Evolutionary conservation across 2,888 invertebrate species (phyloP), one percentile per base, ranked within the genome.

Genomic region (Saturnia japonica): DNA sequence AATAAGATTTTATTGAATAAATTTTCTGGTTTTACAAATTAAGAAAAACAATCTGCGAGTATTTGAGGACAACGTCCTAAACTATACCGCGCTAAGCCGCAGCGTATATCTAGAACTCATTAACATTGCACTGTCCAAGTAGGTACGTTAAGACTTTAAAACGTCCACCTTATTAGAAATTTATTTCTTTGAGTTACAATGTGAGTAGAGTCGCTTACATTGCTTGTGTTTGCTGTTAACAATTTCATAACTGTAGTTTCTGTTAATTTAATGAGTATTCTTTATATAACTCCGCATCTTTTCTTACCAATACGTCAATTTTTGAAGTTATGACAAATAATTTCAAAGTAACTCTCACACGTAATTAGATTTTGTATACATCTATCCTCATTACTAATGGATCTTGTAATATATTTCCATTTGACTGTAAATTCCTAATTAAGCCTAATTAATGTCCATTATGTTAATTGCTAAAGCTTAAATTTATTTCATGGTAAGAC

Each of bases 401-500:
- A 14, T 60, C 57, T 60, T 60, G 25, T 60, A 14, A 60, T 25
- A 60, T 60, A 60, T 28, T 60, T 28, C 28, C 14, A 60, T 60
- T 60, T 14, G 57, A 1, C 28, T 60, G 28, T 60, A 60, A 60
- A 25, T 64, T 11, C 19, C 40, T 64, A 64, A 28, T 64, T 40
- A 64, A 64, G 40, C 19, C 40, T 25, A 57, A 14, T 47, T 19
- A 34, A 28, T 54, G 54, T 34, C 57, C 57, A 68, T n/a, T 45
- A 57, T 57, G 57, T 57, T 57, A 57, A 57, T 57, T 57, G 8
- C 69, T 43, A 60, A 60, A 28, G 25, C 43, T 34, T 64, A 47
- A 64, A 69, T 47, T 60, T 60, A 68, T 70, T 51, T 28, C 34
- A 34, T 19, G 40, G 16, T 40, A 64, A 64, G 40, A 68, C 34